A percentile compares a stretch with the other conserved stretches of the same genome.
phyloP scores from a whole-genome alignment of 1,140 invertebrate species.

The Lutraria rhynchaena region DNA sequence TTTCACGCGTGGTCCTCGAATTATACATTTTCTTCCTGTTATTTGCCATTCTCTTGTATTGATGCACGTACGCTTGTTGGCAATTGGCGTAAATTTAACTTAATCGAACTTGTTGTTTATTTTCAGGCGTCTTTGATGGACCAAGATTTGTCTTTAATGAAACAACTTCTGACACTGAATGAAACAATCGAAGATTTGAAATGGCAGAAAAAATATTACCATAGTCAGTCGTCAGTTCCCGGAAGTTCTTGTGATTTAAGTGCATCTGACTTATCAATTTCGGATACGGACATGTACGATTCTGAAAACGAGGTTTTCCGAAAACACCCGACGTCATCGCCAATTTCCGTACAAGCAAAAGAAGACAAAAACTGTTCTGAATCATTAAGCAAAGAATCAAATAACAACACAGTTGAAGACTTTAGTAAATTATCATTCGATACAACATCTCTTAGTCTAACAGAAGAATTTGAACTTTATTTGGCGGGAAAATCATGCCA shows the following conservation, averaged over 20 bases:
- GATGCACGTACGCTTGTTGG: background rate
- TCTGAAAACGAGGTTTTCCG: slow-evolving; percentile 62
- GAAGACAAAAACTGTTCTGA: background rate
- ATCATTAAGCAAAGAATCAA: background rate
- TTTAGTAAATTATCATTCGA: background rate
- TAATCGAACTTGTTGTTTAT: slow-evolving; percentile 10
- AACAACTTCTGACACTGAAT: slow-evolving; percentile 75
- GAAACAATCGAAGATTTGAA: slow-evolving; percentile 76
- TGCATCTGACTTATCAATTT: slow-evolving; percentile 66
- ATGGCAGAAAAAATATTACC: slow-evolving; percentile 70
- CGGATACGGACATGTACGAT: slow-evolving; percentile 73
- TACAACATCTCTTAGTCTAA: background rate
- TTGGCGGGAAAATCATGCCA: slow-evolving; percentile 47
- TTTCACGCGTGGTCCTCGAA: too few relatives aligned
- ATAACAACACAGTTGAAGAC: background rate
- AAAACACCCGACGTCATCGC: slow-evolving; percentile 47
- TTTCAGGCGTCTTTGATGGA: slow-evolving; percentile 75
- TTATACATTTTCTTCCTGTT: too few relatives aligned
- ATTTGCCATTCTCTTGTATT: too few relatives aligned
- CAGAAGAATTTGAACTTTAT: slow-evolving; percentile 9
- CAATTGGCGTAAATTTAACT: background rate
- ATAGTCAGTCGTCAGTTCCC: slow-evolving; percentile 58
- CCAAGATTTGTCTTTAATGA: slow-evolving; percentile 76
- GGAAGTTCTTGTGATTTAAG: slow-evolving; percentile 63
- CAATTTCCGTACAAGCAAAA: background rate